Conservation (phyloP, 2,797 vertebrate genomes). For the Pelodytes ibericus region DNA sequence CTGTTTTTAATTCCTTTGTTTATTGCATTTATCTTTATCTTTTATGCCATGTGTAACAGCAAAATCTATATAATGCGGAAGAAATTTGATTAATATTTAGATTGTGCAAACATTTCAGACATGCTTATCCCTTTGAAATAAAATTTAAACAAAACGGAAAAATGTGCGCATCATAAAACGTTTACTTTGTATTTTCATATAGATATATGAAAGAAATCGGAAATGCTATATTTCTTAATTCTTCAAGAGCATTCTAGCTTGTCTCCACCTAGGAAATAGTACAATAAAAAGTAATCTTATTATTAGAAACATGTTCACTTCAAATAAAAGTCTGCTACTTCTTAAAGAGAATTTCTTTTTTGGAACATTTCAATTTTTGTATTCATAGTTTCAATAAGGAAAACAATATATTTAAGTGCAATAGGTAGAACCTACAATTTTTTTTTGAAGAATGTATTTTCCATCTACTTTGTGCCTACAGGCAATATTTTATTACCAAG, state of each 20-base stretch:
- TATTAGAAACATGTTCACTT: conserved; percentile 41
- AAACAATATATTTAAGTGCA: conserved; percentile 33
- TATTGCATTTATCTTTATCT: background rate
- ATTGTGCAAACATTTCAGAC: background rate
- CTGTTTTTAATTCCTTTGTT: too few relatives aligned
- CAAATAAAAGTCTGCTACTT: conserved; percentile 48
- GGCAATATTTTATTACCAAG: conserved; percentile 49
- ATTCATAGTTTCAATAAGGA: conserved; percentile 41
- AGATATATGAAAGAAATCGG: conserved; percentile 24
- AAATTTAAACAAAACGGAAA: conserved; percentile 17
- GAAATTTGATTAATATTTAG: background rate
- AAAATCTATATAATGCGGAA: too few relatives aligned
- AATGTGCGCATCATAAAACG: conserved; percentile 8
- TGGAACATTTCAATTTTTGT: conserved; percentile 33
- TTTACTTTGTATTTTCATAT: conserved; percentile 31
- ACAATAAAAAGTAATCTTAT: conserved; percentile 43
- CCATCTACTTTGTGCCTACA: conserved; percentile 44
- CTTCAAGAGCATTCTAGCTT: conserved; percentile 25
- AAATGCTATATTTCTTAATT: conserved; percentile 34
- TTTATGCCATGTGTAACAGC: too few relatives aligned
- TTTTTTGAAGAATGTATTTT: conserved; percentile 37
- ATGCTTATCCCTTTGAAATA: conserved; percentile 13
- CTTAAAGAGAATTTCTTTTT: conserved; percentile 12
- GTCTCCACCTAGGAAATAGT: conserved; percentile 40
- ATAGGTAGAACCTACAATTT: conserved; percentile 24